phyloP scores from a whole-genome alignment of 1,140 invertebrate species.

The Tetramorium alpestre region DNA sequence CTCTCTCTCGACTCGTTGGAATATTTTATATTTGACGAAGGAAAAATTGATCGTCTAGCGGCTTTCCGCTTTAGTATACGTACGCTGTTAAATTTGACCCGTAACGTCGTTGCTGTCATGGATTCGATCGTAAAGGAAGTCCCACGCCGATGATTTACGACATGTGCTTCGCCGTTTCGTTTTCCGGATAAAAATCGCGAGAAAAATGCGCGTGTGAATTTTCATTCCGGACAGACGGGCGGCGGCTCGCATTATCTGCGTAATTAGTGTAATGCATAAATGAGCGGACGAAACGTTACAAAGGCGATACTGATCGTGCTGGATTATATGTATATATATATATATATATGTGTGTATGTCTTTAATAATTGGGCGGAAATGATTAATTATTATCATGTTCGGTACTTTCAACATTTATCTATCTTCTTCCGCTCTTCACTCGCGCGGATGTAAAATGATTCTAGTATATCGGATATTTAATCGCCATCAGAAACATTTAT shows the following conservation, averaged over 20 bases:
- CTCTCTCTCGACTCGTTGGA: slow-evolving; percentile 54
- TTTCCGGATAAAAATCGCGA: background rate
- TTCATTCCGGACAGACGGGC: background rate
- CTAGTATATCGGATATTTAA: slow-evolving; percentile 23
- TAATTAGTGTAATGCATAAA: slow-evolving; percentile 57
- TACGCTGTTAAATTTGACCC: background rate
- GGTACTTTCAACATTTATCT: slow-evolving; percentile 31
- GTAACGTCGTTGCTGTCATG: background rate
- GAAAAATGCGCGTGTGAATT: slow-evolving; percentile 6
- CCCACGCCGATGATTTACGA: background rate
- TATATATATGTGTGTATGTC: background rate
- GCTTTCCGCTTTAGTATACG: background rate
- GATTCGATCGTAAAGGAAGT: slow-evolving; percentile 35
- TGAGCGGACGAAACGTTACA: slow-evolving; percentile 19
- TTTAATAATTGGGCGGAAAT: slow-evolving; percentile 31
- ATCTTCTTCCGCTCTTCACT: background rate
- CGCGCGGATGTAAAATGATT: background rate
- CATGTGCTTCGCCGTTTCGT: background rate
- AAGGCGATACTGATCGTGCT: slow-evolving; percentile 31
- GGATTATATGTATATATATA: background rate
- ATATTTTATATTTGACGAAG: slow-evolving; percentile 68
- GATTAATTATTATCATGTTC: slow-evolving; percentile 51
- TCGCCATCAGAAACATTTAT: background rate
- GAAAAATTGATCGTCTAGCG: slow-evolving; percentile 26
- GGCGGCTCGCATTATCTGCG: slow-evolving; percentile 17